These are phyloP conservation scores for Anoplophora glabripennis DNA, from an alignment of 1,140 invertebrate genomes.

Conservation along the genomic window DNA sequence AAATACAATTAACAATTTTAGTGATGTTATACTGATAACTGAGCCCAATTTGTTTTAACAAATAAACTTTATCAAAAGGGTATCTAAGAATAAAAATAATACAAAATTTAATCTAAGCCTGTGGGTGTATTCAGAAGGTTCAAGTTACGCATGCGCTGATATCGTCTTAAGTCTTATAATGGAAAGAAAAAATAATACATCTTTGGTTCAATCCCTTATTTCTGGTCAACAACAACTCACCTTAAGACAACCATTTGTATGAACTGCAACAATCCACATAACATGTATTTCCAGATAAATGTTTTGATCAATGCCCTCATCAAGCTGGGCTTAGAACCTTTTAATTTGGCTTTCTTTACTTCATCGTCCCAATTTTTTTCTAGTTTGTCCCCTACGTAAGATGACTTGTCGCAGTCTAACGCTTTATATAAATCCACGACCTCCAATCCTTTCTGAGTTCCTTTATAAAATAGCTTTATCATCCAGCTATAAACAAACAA, in stretches of 20 bases:
- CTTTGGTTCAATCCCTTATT: too few species aligned
- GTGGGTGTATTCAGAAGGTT: too few species aligned
- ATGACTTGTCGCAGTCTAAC: slow-evolving; percentile 36
- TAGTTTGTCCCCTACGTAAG: slow-evolving; percentile 50
- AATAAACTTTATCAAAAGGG: too few species aligned
- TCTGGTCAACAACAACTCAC: slow-evolving; percentile 39
- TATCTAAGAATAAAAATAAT: too few species aligned
- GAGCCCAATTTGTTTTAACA: too few species aligned
- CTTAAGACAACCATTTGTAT: slow-evolving; percentile 49
- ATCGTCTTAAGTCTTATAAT: too few species aligned
- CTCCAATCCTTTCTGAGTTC: slow-evolving; percentile 34
- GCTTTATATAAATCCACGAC: slow-evolving; percentile 39
- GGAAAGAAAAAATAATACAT: too few species aligned
- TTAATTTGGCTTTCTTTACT: slow-evolving; percentile 34
- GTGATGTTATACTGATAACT: too few species aligned
- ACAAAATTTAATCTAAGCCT: too few species aligned
- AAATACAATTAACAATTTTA: too few species aligned
- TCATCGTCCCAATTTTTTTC: slow-evolving; percentile 54
- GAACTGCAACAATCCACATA: slow-evolving; percentile 50
- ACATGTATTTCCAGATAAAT: slow-evolving; percentile 48
- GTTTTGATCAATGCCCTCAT: slow-evolving; percentile 49
- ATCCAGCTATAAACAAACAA: slow-evolving; percentile 40
- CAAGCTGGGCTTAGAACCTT: slow-evolving; percentile 38
- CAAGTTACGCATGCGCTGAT: too few species aligned
- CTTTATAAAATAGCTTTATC: slow-evolving; percentile 34